Evolutionary conservation across 1,140 invertebrate genomes (phyloP).

Genomic region (Stegodyphus mimosarum): DNA sequence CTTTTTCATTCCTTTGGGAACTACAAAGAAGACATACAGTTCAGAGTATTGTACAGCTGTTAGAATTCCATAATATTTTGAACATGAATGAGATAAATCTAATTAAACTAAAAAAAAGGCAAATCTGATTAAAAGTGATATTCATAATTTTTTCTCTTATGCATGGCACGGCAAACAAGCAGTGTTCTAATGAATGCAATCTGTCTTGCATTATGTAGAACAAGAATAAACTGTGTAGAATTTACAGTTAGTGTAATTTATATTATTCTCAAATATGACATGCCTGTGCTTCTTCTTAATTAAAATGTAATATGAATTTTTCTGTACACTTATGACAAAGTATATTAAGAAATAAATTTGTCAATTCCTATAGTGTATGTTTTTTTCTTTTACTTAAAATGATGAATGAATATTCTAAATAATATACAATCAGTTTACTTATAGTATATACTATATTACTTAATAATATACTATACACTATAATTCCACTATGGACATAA

Average conservation of each 20-base stretch:
- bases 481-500: too few relatives aligned
- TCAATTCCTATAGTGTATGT: background rate
- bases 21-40: too few relatives aligned
- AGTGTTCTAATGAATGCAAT: background rate
- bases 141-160: background rate
- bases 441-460: too few relatives aligned
- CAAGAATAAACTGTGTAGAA: background rate
- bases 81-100: too few relatives aligned
- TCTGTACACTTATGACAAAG: background rate
- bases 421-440: too few relatives aligned
- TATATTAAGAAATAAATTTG: background rate
- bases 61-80: too few relatives aligned
- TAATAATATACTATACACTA: too few relatives aligned
- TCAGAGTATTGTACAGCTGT: too few relatives aligned
- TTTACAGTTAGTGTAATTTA: background rate
- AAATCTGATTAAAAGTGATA: background rate
- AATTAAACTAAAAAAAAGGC: too few relatives aligned
- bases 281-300: background rate
- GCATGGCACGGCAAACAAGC: background rate
- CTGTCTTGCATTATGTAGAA: background rate
- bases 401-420: too few relatives aligned
- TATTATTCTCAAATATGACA: background rate
- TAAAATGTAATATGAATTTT: background rate
- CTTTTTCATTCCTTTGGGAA: too few relatives aligned
- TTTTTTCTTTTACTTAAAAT: background rate